Conservation (phyloP, 2,113 vertebrate species). For the Diadophis punctatus region DNA sequence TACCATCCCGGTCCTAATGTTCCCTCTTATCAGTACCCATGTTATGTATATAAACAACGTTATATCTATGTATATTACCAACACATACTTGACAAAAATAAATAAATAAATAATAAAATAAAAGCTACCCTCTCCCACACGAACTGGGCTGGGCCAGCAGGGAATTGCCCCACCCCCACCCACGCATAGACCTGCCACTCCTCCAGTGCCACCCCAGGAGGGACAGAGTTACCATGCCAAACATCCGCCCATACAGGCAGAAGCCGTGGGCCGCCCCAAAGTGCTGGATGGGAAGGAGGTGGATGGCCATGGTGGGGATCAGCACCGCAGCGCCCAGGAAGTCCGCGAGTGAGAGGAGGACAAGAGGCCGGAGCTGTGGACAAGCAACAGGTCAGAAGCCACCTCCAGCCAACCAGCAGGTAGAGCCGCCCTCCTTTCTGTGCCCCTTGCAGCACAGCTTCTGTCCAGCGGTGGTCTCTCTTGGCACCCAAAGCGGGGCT, state of each 20-base stretch:
- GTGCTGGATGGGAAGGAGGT: conserved; percentile 48
- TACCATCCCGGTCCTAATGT: no score
- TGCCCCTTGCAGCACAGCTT: background rate
- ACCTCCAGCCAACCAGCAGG: background rate
- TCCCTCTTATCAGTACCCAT: no score
- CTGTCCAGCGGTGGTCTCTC: background rate
- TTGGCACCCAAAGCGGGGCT: background rate
- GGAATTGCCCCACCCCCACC: fast-evolving
- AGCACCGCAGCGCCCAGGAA: conserved; percentile 67
- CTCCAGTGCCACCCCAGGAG: background rate
- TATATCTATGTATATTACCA: no score
- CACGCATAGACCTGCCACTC: background rate
- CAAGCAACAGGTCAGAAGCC: background rate
- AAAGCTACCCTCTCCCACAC: background rate
- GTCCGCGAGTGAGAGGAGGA: conserved; percentile 76
- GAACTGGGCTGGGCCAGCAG: background rate
- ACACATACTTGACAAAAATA: no score
- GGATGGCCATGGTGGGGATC: conserved; percentile 54
- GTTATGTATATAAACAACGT: no score
- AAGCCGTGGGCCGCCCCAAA: background rate
- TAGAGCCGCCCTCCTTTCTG: background rate
- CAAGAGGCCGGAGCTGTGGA: conserved; percentile 66
- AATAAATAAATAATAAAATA: no score
- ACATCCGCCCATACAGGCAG: conserved; percentile 65
- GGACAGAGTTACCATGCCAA: conserved; percentile 70